phyloP scores from a whole-genome alignment of 1,140 invertebrate genomes.

The Cydia fagiglandana region DNA sequence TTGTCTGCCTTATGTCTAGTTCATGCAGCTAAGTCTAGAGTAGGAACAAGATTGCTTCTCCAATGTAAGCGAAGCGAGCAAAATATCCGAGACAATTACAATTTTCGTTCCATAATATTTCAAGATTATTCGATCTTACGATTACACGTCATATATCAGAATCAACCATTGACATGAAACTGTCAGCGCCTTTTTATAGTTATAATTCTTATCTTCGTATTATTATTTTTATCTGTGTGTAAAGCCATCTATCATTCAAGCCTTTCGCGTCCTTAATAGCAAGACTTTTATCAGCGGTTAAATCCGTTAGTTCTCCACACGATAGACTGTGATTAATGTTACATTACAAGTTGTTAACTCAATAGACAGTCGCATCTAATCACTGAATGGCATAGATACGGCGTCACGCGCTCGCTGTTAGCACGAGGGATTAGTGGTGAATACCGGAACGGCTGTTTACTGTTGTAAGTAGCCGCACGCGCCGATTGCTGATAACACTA shows the following conservation, averaged over 20 bases:
- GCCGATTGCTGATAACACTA: neutral
- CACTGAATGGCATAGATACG: constrained; percentile 13
- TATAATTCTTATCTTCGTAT: no score
- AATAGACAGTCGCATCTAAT: constrained; percentile 5
- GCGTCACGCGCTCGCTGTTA: neutral
- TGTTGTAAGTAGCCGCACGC: constrained; percentile 1
- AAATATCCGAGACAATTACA: no score
- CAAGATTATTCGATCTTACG: no score
- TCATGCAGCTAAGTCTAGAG: neutral
- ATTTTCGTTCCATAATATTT: no score
- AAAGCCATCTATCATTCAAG: no score
- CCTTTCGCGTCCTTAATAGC: neutral
- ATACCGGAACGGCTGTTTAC: constrained; percentile 12
- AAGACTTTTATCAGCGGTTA: neutral
- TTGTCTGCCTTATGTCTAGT: constrained; percentile 11
- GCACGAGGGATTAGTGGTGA: neutral
- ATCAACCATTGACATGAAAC: no score
- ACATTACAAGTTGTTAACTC: neutral
- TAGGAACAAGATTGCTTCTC: neutral
- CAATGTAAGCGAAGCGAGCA: neutral
- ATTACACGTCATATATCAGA: no score
- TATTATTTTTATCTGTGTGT: no score
- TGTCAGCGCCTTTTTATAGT: no score
- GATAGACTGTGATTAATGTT: neutral
- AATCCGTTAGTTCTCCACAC: neutral